These are phyloP conservation scores for Enteromius viviparus DNA, from an alignment of 2,797 vertebrate species.

Conservation along the genomic window DNA sequence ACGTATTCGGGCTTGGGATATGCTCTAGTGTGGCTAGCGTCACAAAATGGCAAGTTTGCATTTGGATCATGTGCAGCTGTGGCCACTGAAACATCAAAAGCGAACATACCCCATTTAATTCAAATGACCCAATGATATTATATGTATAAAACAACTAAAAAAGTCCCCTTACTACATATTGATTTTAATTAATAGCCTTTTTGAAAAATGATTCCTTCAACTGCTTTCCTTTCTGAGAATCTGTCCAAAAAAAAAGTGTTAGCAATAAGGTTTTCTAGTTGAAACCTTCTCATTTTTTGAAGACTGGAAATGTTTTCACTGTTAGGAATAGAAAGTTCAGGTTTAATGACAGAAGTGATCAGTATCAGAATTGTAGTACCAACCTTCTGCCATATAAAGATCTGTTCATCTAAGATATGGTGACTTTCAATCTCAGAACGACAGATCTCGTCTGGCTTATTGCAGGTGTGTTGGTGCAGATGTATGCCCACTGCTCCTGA, in stretches of 20 bases:
- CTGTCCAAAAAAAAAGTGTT: constrained; percentile 13
- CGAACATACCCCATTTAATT: constrained; percentile 33
- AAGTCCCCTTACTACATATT: constrained; percentile 19
- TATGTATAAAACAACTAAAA: constrained; percentile 26
- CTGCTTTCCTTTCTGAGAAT: constrained; percentile 23
- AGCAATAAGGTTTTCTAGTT: not conserved
- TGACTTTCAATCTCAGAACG: constrained; percentile 20
- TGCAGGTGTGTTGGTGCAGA: not conserved
- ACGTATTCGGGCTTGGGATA: constrained; percentile 22
- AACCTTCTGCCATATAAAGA: not conserved
- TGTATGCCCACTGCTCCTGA: not conserved
- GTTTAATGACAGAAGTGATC: not conserved
- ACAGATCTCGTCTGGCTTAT: constrained; percentile 10
- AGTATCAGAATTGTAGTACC: not conserved
- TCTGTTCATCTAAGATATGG: not conserved
- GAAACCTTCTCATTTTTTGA: constrained; percentile 8
- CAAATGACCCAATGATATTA: constrained; percentile 8
- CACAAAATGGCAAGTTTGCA: constrained; percentile 15
- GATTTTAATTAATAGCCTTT: constrained; percentile 42
- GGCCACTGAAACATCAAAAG: not conserved
- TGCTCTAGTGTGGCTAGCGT: not conserved
- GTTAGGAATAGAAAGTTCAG: constrained; percentile 4
- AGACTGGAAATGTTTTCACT: not conserved
- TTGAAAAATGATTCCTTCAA: constrained; percentile 41
- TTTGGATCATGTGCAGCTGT: constrained; percentile 27